A percentile compares a stretch with the other conserved stretches of the same genome.
phyloP scores from a whole-genome alignment of 2,113 vertebrate species.

The Tympanuchus pallidicinctus region DNA sequence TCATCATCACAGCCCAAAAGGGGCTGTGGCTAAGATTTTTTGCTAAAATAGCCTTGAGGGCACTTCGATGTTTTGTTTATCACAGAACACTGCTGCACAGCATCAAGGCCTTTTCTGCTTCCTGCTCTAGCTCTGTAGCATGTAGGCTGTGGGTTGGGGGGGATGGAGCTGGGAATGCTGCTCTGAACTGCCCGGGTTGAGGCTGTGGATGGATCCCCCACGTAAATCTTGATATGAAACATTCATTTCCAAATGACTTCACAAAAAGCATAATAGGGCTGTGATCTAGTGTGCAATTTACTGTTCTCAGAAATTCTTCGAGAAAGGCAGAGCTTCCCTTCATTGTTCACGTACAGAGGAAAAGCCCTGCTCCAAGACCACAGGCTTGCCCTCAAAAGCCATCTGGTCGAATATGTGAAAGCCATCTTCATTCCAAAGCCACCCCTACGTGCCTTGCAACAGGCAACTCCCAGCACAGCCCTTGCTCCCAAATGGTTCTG shows the following conservation, averaged over 20 bases:
- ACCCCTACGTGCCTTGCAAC: constrained; percentile 28
- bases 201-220: neutral
- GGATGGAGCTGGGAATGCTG: neutral
- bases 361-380: constrained; percentile 48
- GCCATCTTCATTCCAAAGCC: constrained; percentile 40
- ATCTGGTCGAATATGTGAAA: constrained; percentile 28
- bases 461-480: neutral
- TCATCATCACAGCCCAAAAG: neutral
- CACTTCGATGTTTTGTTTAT: neutral
- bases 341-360: constrained; percentile 77
- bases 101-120: neutral
- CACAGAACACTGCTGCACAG: neutral
- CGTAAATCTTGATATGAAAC: constrained; percentile 59
- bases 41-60: neutral
- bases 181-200: neutral
- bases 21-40: neutral
- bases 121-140: neutral
- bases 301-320: constrained; percentile 79
- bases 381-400: neutral
- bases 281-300: constrained; percentile 68
- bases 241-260: constrained; percentile 76
- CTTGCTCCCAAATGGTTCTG: neutral
- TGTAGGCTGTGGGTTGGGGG: neutral
- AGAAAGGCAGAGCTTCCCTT: constrained; percentile 73
- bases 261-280: constrained; percentile 68